Base-by-base conservation (phyloP, 1,140 invertebrate species). In the Vanessa tameamea region DNA sequence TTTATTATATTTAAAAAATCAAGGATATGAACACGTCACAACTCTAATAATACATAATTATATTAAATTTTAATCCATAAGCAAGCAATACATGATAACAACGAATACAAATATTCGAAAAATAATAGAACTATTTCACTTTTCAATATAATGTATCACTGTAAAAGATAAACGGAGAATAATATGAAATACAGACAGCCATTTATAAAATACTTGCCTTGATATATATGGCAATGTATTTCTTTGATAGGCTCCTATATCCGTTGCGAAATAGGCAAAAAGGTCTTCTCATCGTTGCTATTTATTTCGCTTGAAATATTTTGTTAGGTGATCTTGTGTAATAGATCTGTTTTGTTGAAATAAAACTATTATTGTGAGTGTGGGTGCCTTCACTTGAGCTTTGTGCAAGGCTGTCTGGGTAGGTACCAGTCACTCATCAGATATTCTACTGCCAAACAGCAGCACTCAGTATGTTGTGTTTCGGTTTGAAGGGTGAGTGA, bases 141-240 rank as follows among this genome's bases (percentile, higher is more conserved):
- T 11, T 57, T 57, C 20, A 23, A 57, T 57, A 26, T 50, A 70
- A 57, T 47, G 59, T 26, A 61, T 61, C 50, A 23, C 55, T 65
- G 20, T 37, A 65, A 57, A 31, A 15, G 50, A 65, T 65, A 72
- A 72, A 72, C 23, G 50, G 9, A 13, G 23, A 57, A 59, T 59
- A 47, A 75, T 65, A 70, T 68, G 37, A 55, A 64, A 75, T 69
- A 75, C 67, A 75, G 66, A 59, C 51, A 66, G 20, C 57, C 43
- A 69, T 75, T 74, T 64, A 74, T 73, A 66, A 73, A 61, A 57
- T 61, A 53, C 64, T 78, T 59, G 64, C 47, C 23, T 76, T 73
- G 74, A 79, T 72, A 77, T 77, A 77, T 79, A 72, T 74, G 37
- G 69, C 72, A 65, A 79, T 79, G 78, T 74, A 79, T 77, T 77